Percentiles rank a stretch among this genome's conserved stretches.
These are phyloP conservation scores for Drosophila novamexicana DNA, from an alignment of 1,140 invertebrate genomes.

Conservation along the genomic window DNA sequence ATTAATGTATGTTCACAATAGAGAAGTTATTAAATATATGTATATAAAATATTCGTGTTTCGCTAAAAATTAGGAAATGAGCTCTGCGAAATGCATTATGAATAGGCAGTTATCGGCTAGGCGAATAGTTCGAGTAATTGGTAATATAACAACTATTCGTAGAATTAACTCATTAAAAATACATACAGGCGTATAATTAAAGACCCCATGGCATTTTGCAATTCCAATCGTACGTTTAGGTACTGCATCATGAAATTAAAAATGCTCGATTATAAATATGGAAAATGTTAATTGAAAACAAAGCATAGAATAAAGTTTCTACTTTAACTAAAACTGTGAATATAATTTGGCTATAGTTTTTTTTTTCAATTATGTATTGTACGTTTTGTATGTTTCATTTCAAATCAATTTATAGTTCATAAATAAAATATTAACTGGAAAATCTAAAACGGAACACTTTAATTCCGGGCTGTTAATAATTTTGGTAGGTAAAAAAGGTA, in stretches of 20 bases:
- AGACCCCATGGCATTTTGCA: slow-evolving; percentile 22
- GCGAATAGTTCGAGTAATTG: neutral
- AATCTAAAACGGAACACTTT: neutral
- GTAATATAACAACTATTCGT: slow-evolving; percentile 20
- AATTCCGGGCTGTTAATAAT: neutral
- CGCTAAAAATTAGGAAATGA: slow-evolving; percentile 30
- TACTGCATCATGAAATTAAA: slow-evolving; percentile 13
- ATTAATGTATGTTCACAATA: slow-evolving; percentile 35
- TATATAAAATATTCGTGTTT: slow-evolving; percentile 53
- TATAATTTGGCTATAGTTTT: slow-evolving; percentile 48
- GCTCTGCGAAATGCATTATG: slow-evolving; percentile 29
- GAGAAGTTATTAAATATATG: slow-evolving; percentile 40
- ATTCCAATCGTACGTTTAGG: slow-evolving; percentile 12
- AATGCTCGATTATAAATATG: slow-evolving; percentile 25
- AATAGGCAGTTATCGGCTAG: slow-evolving; percentile 18
- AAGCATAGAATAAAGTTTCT: slow-evolving; percentile 42
- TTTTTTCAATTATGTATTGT: slow-evolving; percentile 50
- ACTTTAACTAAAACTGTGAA: slow-evolving; percentile 58
- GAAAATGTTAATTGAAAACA: slow-evolving; percentile 21
- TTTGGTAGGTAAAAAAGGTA: neutral
- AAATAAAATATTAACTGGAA: slow-evolving; percentile 50
- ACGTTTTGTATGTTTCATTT: slow-evolving; percentile 60
- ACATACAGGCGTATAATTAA: slow-evolving; percentile 29
- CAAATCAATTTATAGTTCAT: slow-evolving; percentile 60
- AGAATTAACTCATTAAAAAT: slow-evolving; percentile 34